phyloP scores from a whole-genome alignment of 2,797 vertebrate species.

The Ctenosaura bakeri region DNA sequence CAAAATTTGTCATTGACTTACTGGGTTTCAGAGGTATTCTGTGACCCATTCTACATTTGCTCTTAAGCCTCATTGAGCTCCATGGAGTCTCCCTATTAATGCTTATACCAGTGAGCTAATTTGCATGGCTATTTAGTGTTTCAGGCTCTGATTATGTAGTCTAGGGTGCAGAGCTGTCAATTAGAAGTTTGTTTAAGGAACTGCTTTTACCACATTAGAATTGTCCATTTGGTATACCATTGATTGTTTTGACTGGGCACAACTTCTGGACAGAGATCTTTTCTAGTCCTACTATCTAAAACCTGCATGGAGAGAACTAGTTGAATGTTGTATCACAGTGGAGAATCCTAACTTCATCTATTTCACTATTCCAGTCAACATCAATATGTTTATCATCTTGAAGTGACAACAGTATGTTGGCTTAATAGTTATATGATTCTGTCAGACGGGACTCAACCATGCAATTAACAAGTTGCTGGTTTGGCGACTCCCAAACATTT shows the following conservation, averaged over 20 bases:
- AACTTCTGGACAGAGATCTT: not conserved
- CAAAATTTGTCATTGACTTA: not conserved
- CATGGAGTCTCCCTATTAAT: not conserved
- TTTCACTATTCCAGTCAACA: not conserved
- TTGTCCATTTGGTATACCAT: not conserved
- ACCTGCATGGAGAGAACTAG: not conserved
- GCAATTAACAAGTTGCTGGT: slow-evolving; percentile 38
- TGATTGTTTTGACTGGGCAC: not conserved
- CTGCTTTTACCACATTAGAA: not conserved
- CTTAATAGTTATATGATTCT: not conserved
- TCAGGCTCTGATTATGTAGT: not conserved
- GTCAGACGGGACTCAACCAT: slow-evolving; percentile 9
- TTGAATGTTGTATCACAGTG: not conserved
- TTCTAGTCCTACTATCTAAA: not conserved
- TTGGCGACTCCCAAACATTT: slow-evolving; percentile 18
- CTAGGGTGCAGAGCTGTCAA: not conserved
- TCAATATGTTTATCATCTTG: slow-evolving; percentile 6
- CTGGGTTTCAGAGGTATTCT: not conserved
- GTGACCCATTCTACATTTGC: not conserved
- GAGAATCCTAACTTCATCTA: not conserved
- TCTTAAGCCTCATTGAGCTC: not conserved
- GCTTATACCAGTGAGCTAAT: not conserved
- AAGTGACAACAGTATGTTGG: not conserved
- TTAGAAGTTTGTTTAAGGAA: not conserved
- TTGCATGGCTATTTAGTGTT: not conserved